Base-by-base conservation (phyloP, 2,888 invertebrate species). In the Amiota mariae region DNA sequence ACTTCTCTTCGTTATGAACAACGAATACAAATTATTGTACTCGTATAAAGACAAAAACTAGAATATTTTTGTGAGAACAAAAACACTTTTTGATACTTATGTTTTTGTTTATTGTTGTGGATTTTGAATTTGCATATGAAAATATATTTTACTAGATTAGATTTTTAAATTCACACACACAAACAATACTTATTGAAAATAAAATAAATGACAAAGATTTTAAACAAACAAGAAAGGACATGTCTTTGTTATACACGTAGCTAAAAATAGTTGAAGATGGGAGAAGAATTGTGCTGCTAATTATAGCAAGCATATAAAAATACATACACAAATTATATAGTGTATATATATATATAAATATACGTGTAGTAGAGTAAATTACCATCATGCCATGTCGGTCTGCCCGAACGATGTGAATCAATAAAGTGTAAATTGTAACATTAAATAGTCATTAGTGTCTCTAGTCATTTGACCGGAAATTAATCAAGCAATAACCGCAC, bases 341-440 rank as follows among this genome's bases (percentile, higher is more conserved):
- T 20, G 18, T 20, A 15, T 11, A 20, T 15, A 4, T 8, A 15
- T 15, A 9, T 59, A 10, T 59, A 20, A 59, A n/a, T n/a, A n/a
- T n/a, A n/a, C n/a, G n/a, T n/a, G 18, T 20, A 20, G 11, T 20
- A 59, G 20, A 59, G 54, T 1, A 54, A 54, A 13, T 36, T 36
- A 36, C 36, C 24, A 24, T 24, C 24, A 24, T 24, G 24, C 24
- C 24, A 24, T 36, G 36, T 36, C 36, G 36, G 36, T 36, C 6
- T 36, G 36, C 4, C 36, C 36, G 6, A 36, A 36, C 18, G 49
- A 67, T 51, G 51, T 67, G 67, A 15, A 85, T 83, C 86, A 85
- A 84, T 86, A 84, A 79, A 77, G 84, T 84, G 86, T 84, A 85
- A 86, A 84, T 86, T 86, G 86, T 86, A 71, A 79, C 86, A 84